These are phyloP conservation scores for Protonibea diacanthus DNA, from an alignment of 2,797 vertebrate genomes.

Conservation along the genomic window DNA sequence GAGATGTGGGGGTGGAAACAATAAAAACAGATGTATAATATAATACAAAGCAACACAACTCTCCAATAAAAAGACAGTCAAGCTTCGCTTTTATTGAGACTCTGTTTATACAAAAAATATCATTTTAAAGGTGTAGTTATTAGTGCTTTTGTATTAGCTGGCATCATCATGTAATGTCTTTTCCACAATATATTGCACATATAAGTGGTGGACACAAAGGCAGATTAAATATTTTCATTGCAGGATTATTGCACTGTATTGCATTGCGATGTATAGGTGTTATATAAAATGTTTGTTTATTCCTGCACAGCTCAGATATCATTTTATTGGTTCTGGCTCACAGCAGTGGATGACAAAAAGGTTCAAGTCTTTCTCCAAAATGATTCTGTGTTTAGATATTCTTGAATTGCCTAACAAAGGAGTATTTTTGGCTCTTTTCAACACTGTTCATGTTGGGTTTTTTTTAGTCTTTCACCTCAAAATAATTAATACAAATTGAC, in stretches of 20 bases:
- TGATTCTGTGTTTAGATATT: background rate
- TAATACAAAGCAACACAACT: background rate
- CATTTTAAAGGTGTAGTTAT: background rate
- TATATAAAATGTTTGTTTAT: background rate
- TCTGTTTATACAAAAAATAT: background rate
- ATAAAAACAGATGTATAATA: slow-evolving; percentile 16
- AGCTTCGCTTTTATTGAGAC: background rate
- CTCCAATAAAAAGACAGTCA: background rate
- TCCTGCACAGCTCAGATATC: background rate
- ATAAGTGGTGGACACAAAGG: background rate
- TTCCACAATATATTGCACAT: background rate
- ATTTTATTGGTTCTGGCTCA: background rate
- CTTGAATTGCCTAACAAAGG: background rate
- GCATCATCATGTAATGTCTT: background rate
- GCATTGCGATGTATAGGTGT: background rate
- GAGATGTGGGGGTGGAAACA: slow-evolving; percentile 17
- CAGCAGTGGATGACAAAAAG: background rate
- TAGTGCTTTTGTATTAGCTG: slow-evolving; percentile 4
- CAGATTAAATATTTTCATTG: background rate
- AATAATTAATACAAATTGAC: background rate
- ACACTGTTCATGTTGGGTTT: too few relatives aligned
- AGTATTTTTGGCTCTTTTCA: background rate
- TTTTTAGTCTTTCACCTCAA: too few relatives aligned
- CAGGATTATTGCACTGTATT: background rate
- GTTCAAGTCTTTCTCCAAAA: background rate